These are phyloP conservation scores for Corapipo altera DNA, from an alignment of 2,113 vertebrate species.

Conservation along the genomic window DNA sequence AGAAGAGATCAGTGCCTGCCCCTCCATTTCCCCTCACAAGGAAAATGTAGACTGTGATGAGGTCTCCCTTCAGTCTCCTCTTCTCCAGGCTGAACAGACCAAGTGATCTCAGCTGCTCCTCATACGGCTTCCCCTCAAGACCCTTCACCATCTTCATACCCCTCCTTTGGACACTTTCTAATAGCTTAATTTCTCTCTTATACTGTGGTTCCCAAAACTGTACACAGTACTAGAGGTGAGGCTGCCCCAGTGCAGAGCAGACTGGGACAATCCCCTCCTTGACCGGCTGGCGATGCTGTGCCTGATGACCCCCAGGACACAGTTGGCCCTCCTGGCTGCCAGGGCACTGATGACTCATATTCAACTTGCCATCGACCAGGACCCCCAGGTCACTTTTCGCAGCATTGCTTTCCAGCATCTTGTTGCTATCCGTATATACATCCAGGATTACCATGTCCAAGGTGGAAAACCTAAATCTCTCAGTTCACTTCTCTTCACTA, in stretches of 20 bases:
- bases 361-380: neutral
- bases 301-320: neutral
- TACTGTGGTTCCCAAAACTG: neutral
- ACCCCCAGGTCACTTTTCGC: neutral
- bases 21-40: neutral
- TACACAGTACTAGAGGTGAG: rapidly evolving
- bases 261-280: neutral
- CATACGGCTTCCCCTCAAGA: rapidly evolving
- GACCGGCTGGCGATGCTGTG: rapidly evolving
- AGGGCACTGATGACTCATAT: neutral
- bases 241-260: rapidly evolving
- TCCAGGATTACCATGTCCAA: rapidly evolving
- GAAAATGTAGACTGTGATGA: neutral
- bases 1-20: neutral
- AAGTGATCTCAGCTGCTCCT: neutral
- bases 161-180: neutral
- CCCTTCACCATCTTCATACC: neutral
- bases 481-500: neutral
- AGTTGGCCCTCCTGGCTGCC: rapidly evolving
- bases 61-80: neutral
- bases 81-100: neutral
- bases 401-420: neutral
- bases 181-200: neutral
- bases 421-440: neutral
- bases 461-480: neutral